phyloP scores from a whole-genome alignment of 2,888 invertebrate genomes.

The Dynastes tityus region DNA sequence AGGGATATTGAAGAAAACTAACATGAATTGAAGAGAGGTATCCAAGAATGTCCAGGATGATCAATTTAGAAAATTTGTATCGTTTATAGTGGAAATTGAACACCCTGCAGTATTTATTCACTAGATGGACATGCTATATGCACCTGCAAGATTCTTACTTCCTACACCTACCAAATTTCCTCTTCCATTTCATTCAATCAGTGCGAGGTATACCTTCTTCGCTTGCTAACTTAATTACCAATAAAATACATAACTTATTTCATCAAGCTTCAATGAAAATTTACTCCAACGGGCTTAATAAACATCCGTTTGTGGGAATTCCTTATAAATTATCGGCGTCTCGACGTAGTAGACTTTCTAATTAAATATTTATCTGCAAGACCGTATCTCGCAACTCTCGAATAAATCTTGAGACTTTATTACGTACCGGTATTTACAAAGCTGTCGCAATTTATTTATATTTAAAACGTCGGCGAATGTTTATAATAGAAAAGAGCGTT shows the following conservation, averaged over 20 bases:
- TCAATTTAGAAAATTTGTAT: too few species aligned
- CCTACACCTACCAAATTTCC: too few species aligned
- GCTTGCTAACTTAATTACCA: too few species aligned
- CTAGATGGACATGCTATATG: too few species aligned
- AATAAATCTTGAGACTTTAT: conserved; percentile 33
- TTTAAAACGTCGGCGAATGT: conserved; percentile 52
- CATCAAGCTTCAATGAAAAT: background rate
- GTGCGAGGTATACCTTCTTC: too few species aligned
- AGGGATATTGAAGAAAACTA: too few species aligned
- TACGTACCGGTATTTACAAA: conserved; percentile 23
- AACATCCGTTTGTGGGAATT: conserved; percentile 5
- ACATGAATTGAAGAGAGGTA: too few species aligned
- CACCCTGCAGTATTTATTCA: too few species aligned
- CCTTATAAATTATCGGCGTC: conserved; percentile 10
- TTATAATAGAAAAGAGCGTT: conserved; percentile 55
- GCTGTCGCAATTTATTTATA: conserved; percentile 42
- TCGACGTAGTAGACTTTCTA: background rate
- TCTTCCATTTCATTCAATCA: too few species aligned
- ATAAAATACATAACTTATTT: background rate
- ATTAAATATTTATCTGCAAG: conserved; percentile 35
- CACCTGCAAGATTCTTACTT: too few species aligned
- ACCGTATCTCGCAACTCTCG: conserved; percentile 1
- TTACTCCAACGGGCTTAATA: conserved; percentile 1
- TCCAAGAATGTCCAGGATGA: too few species aligned
- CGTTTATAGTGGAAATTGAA: too few species aligned